Conservation (phyloP, 2,888 invertebrate genomes). For the Tuta absoluta region DNA sequence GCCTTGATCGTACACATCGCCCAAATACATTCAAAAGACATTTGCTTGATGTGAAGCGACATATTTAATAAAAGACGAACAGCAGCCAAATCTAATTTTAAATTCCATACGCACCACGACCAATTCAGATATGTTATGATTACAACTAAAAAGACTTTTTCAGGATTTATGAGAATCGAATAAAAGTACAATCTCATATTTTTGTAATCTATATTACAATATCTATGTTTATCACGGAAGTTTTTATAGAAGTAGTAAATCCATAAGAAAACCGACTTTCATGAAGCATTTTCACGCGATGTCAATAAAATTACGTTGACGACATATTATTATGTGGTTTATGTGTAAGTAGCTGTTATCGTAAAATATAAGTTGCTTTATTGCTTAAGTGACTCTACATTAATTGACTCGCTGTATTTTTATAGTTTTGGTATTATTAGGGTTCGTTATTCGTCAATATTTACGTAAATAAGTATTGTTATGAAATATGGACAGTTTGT, state of each 20-base stretch:
- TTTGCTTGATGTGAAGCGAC: constrained; percentile 35
- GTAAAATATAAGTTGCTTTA: constrained; percentile 30
- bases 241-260: neutral
- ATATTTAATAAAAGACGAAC: constrained; percentile 54
- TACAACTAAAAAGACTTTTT: constrained; percentile 59
- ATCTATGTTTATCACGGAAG: neutral
- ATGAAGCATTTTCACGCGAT: constrained; percentile 12
- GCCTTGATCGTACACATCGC: neutral
- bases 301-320: constrained; percentile 42
- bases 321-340: constrained; percentile 37
- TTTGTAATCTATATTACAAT: no score
- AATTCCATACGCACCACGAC: constrained; percentile 63
- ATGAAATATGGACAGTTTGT: no score
- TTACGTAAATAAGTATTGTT: no score
- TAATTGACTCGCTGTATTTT: constrained; percentile 13
- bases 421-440: constrained; percentile 3
- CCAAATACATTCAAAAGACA: constrained; percentile 31
- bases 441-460: neutral
- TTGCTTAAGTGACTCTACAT: constrained; percentile 18
- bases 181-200: no score
- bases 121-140: constrained; percentile 70
- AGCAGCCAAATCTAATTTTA: constrained; percentile 51
- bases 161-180: constrained; percentile 37
- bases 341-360: constrained; percentile 33
- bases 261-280: neutral